Base-by-base conservation (phyloP, 1,140 invertebrate genomes). In the Drosophila pachea region DNA sequence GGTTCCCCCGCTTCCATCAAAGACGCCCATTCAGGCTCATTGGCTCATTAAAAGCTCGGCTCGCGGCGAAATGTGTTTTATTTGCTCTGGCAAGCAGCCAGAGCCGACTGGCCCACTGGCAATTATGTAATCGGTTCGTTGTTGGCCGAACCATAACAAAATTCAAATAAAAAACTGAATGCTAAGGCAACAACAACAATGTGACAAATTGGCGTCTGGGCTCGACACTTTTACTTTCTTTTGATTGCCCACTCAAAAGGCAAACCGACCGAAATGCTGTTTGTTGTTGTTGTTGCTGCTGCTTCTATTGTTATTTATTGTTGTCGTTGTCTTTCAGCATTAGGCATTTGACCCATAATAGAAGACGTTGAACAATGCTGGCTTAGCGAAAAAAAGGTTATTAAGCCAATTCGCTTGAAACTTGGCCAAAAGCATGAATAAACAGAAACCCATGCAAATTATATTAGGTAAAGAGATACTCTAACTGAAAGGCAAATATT, bases 301-400 rank as follows among this genome's bases (percentile, higher is more conserved):
- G 22, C 53, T 31, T 38, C 16, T 45, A 22, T 22, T 22, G 32
- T 22, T 48, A 5, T 12, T 42, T 38, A 3, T 52, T 40, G 14
- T 36, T 50, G 14, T 31, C 31, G 35, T 50, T 12, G 45, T 42
- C 22, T 66, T 35, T 55, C 47, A n/a, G 38, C 47, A 49, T 29
- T 32, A 35, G 29, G 45, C 14, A 11, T 48, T 63, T 73, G 70
- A 69, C 73, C 70, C 60, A 73, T 60, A 69, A 69, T 65, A 50
- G 64, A 60, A 22, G 33, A 47, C 32, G 43, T 7, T 45, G 49
- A 43, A 58, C 52, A 64, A 49, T 38, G 55, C 42, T 14, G 31
- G 45, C 65, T 78, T 36, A 63, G 71, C 54, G 70, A 74, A 75
- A 82, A 75, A 82, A 83, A 78, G 79, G 75, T 65, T 75, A 78